Percentiles rank a stretch among this genome's conserved stretches.
phyloP scores from a whole-genome alignment of 1,140 invertebrate genomes.

The Maniola jurtina region DNA sequence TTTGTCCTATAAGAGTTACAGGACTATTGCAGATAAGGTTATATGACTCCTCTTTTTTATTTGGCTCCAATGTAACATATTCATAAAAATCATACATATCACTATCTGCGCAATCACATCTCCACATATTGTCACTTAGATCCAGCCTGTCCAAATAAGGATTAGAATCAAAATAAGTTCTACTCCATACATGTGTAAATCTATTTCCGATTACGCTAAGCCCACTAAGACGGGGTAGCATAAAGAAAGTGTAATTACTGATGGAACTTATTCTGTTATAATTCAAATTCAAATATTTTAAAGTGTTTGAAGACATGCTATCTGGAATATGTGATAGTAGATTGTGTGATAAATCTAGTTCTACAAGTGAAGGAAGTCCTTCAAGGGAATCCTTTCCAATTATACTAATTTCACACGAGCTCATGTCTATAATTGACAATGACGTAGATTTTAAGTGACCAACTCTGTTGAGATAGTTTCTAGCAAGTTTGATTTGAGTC shows the following conservation, averaged over 20 bases:
- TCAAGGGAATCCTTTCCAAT: conserved; percentile 78
- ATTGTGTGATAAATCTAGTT: conserved; percentile 81
- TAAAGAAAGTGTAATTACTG: conserved; percentile 78
- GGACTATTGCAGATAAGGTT: conserved; percentile 81
- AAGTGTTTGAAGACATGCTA: conserved; percentile 76
- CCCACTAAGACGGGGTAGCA: conserved; percentile 77
- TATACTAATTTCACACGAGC: conserved; percentile 80
- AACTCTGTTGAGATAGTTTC: conserved; percentile 82
- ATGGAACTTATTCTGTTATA: conserved; percentile 76
- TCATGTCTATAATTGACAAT: conserved; percentile 79
- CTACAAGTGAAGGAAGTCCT: conserved; percentile 75
- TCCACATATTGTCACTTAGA: conserved; percentile 86
- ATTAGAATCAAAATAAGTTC: conserved; percentile 81
- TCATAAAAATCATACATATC: conserved; percentile 80
- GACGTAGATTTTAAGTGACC: conserved; percentile 79
- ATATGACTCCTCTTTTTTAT: conserved; percentile 77
- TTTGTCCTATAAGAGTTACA: conserved; percentile 79
- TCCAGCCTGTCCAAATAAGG: conserved; percentile 78
- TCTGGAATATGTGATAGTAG: conserved; percentile 79
- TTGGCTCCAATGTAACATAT: conserved; percentile 79
- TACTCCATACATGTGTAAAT: conserved; percentile 80
- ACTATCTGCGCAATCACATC: conserved; percentile 81
- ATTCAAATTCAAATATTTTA: conserved; percentile 81
- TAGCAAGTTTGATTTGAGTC: conserved; percentile 80
- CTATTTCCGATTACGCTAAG: conserved; percentile 84